Base-by-base conservation (phyloP, 1,140 invertebrate species). In the Anadara kagoshimensis region DNA sequence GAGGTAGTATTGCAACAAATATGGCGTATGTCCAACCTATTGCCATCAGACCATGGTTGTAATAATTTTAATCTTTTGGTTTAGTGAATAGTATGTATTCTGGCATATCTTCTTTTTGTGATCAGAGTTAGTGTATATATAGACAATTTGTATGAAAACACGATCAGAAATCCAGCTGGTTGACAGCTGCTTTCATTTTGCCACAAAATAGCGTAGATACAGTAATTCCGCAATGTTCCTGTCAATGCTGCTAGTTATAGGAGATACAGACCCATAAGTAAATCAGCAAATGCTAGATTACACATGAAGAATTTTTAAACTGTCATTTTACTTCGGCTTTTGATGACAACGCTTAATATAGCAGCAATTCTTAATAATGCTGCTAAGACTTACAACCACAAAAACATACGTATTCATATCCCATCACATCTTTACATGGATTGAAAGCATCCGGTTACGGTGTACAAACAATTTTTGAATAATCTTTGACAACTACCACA, bases 161-260 rank as follows among this genome's bases (percentile, higher is more conserved):
- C 97, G 3, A 96, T 96, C 0, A 99, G 90, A 85, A 99, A 99
- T 14, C 98, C 98, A 10, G 97, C 96, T 26, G 98, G 90, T 85
- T 98, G 95, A 89, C 98, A 99, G 20, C 94, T 95, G 20, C 98
- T 93, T 95, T 93, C 94, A 77, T 94, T 96, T 90, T 99, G 98
- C 97, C 97, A 99, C 0, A 94, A 93, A 70, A 99, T 97, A 7
- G 97, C 97, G 85, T 97, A 97, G 90, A 94, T 97, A 61, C 97
- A 94, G 90, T 99, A 99, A 88, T 98, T 95, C 18, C 97, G 97
- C 26, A 98, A 90, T 0, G 97, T 99, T 18, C 95, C 95, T 95
- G 88, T 99, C 98, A 11, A 99, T 95, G 10, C 95, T 0, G 98
- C 98, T 77, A 99, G 87, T n/a, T 75, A 94, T 16, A 97, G 90